Conservation (phyloP, 2,113 vertebrate genomes). For the Oceanites oceanicus region DNA sequence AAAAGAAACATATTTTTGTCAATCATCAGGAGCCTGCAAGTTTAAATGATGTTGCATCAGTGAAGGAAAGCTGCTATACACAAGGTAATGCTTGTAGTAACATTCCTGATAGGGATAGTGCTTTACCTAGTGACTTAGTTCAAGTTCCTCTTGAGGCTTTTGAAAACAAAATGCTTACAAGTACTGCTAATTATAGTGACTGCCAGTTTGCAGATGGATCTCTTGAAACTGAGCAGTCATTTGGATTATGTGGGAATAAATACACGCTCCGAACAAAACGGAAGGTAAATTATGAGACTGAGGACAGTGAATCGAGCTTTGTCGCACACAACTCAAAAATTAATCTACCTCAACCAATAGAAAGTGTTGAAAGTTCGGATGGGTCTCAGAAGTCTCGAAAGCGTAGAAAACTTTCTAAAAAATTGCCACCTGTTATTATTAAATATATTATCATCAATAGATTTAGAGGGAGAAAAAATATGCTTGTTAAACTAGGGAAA, state of each 20-base stretch:
- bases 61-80: conserved; percentile 73
- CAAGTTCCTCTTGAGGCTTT: conserved; percentile 71
- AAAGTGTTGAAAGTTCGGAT: conserved; percentile 75
- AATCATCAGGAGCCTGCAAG: conserved; percentile 68
- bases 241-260: conserved; percentile 89
- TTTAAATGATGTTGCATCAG: conserved; percentile 51
- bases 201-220: conserved; percentile 74
- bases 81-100: conserved; percentile 70
- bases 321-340: conserved; percentile 78
- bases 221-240: conserved; percentile 78
- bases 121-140: conserved; percentile 69
- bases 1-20: conserved; percentile 76
- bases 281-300: conserved; percentile 86
- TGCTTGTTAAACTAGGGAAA: conserved; percentile 95
- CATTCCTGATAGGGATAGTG: conserved; percentile 71
- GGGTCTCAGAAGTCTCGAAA: conserved; percentile 84
- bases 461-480: conserved; percentile 98
- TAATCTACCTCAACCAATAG: conserved; percentile 69
- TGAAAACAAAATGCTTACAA: conserved; percentile 75
- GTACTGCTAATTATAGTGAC: conserved; percentile 67
- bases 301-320: conserved; percentile 84
- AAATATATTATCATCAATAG: conserved; percentile 99
- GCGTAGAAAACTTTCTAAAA: conserved; percentile 87
- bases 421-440: conserved; percentile 94
- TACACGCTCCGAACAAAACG: conserved; percentile 92